Conservation (phyloP, 2,113 vertebrate genomes). For the Phodopus roborovskii region DNA sequence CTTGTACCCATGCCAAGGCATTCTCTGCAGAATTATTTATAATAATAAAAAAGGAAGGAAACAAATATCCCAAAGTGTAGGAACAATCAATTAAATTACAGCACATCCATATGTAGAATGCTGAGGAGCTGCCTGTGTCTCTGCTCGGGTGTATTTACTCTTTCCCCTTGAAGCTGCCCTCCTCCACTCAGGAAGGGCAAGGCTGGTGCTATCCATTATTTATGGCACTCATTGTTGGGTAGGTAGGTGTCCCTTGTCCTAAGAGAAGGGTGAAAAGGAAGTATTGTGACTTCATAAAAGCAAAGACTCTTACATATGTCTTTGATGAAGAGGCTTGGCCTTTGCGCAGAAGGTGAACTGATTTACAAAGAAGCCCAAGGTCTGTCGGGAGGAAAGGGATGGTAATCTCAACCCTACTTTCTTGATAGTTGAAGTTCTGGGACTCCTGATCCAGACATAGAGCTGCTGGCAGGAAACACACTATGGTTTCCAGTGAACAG, state of each 20-base stretch:
- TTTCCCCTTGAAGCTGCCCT: constrained; percentile 65
- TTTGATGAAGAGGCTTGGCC: background rate
- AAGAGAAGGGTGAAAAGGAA: constrained; percentile 8
- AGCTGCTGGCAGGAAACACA: background rate
- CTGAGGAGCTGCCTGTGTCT: background rate
- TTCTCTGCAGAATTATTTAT: constrained; percentile 70
- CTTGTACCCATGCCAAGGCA: constrained; percentile 64
- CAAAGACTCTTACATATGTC: background rate
- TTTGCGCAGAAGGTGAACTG: background rate
- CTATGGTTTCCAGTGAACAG: background rate
- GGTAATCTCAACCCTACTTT: background rate
- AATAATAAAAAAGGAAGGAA: constrained; percentile 72
- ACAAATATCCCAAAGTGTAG: constrained; percentile 58
- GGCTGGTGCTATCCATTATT: constrained; percentile 46
- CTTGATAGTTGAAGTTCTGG: background rate
- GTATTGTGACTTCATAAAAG: constrained; percentile 30
- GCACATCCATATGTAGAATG: constrained; percentile 41
- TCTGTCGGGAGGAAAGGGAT: background rate
- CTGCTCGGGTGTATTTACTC: background rate
- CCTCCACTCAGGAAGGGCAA: background rate
- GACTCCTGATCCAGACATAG: background rate
- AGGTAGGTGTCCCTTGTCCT: background rate
- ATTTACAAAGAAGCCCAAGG: background rate
- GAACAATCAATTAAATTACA: constrained; percentile 54
- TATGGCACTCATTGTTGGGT: background rate